phyloP scores from a whole-genome alignment of 1,140 invertebrate species.

The Platyura marginata region DNA sequence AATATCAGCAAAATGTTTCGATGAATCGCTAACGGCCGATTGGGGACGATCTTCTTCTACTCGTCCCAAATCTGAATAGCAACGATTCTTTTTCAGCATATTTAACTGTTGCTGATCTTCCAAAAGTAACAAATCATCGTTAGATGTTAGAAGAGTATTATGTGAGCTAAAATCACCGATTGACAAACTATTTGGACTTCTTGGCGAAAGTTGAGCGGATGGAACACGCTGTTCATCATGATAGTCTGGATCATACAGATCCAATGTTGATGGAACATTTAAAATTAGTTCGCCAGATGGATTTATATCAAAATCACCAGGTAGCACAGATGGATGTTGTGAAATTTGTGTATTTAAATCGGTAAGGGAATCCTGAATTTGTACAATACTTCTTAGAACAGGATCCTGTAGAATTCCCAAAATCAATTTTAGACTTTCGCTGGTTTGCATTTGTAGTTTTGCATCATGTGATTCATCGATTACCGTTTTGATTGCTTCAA shows the following conservation, averaged over 20 bases:
- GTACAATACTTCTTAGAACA: conserved; percentile 79
- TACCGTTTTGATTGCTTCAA: conserved; percentile 58
- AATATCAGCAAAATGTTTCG: conserved; percentile 51
- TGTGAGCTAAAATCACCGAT: neutral
- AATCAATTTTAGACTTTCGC: conserved; percentile 69
- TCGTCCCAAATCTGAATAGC: conserved; percentile 7
- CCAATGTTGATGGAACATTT: conserved; percentile 30
- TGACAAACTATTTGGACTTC: conserved; percentile 22
- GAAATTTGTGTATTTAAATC: conserved; percentile 63
- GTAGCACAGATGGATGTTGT: conserved; percentile 79
- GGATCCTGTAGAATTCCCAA: conserved; percentile 82
- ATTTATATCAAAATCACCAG: conserved; percentile 76
- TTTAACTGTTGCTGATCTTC: neutral
- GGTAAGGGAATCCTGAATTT: conserved; percentile 68
- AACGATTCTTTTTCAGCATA: conserved; percentile 1
- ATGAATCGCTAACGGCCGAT: conserved; percentile 50
- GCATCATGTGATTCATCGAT: conserved; percentile 54
- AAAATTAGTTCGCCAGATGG: conserved; percentile 35
- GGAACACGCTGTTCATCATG: conserved; percentile 39
- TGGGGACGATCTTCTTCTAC: conserved; percentile 33
- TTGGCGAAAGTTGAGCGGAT: conserved; percentile 32
- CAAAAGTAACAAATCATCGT: neutral
- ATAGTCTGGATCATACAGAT: conserved; percentile 26
- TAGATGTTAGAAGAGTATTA: too few species aligned
- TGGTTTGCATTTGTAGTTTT: conserved; percentile 52